Evolutionary conservation across 2,113 vertebrate species (phyloP).

Genomic region (Anguilla rostrata): DNA sequence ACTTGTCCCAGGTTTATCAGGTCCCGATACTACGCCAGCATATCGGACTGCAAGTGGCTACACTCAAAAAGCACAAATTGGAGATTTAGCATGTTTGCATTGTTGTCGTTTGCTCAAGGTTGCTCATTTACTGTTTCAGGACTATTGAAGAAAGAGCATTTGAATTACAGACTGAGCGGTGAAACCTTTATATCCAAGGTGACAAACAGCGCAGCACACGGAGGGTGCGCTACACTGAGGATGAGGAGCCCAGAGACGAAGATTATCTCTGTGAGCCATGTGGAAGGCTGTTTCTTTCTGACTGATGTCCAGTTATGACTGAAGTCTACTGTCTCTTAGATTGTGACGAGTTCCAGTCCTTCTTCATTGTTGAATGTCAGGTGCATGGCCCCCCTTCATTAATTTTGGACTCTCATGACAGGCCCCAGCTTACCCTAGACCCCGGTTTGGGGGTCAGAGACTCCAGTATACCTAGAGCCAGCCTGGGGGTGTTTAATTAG

Average conservation of each 20-base stretch:
- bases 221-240: conserved; percentile 5
- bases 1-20: no score
- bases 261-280: conserved; percentile 23
- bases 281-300: neutral
- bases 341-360: conserved; percentile 58
- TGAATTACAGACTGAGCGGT: no score
- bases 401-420: conserved; percentile 46
- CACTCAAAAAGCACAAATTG: no score
- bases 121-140: neutral
- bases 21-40: no score
- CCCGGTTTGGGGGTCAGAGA: conserved; percentile 46
- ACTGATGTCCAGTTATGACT: neutral
- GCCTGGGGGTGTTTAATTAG: conserved; percentile 65
- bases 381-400: conserved; percentile 52
- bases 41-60: no score
- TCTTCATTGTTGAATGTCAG: conserved; percentile 58
- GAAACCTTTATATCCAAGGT: neutral
- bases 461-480: conserved; percentile 54
- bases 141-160: neutral
- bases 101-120: neutral
- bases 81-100: no score
- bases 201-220: neutral
- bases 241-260: conserved; percentile 27
- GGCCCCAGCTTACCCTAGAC: conserved; percentile 54
- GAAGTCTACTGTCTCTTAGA: conserved; percentile 34